Conservation (phyloP, 2,888 invertebrate species). For the Callyntrura sp. region DNA sequence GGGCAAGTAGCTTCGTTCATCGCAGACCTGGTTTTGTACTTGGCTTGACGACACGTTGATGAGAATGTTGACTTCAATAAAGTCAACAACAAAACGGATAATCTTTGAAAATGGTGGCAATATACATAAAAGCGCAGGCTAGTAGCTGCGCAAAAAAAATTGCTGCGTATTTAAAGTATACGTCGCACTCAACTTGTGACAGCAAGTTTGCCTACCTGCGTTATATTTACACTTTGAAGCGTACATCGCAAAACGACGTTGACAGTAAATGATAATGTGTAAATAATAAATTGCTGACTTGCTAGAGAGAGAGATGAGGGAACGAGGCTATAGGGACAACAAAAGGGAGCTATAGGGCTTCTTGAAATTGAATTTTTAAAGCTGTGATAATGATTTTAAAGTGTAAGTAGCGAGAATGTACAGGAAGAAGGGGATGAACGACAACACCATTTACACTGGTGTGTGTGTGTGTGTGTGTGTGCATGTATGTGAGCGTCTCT, state of each 20-base stretch:
- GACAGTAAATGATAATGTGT: constrained; percentile 38
- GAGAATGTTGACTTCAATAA: constrained; percentile 1
- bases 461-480: background rate
- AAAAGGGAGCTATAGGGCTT: background rate
- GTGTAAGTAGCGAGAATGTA: background rate
- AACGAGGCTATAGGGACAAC: background rate
- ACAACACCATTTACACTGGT: background rate
- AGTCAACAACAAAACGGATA: constrained; percentile 30
- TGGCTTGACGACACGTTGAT: background rate
- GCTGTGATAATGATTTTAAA: background rate
- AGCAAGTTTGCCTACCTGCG: background rate
- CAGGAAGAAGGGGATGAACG: background rate
- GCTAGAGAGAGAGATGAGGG: background rate
- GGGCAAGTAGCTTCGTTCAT: background rate
- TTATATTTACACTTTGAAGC: background rate
- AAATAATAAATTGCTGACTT: background rate
- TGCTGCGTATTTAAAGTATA: background rate
- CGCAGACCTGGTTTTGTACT: background rate
- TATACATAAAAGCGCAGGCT: background rate
- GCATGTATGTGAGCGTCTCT: background rate
- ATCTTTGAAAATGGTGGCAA: constrained; percentile 23
- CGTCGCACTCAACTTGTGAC: background rate
- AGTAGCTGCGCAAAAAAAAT: no score
- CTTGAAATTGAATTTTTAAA: constrained; percentile 4
- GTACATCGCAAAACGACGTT: background rate